phyloP scores from a whole-genome alignment of 2,113 vertebrate genomes.

The Pachyramphus minor region DNA sequence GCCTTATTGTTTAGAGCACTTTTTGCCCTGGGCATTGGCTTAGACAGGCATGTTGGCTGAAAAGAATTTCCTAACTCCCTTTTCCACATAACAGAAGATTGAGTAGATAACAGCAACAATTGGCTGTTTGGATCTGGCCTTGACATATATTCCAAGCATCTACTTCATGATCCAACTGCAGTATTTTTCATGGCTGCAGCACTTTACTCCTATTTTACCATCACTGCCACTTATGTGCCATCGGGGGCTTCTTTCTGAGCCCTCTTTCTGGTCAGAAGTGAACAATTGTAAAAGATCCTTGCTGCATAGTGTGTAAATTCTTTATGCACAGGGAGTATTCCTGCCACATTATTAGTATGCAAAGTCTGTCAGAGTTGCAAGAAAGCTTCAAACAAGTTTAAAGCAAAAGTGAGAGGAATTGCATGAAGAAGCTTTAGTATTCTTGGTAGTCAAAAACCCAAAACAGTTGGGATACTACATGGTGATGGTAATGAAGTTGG shows the following conservation, averaged over 20 bases:
- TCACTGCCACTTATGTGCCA: background rate
- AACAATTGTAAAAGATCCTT: background rate
- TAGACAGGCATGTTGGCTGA: slow-evolving; percentile 16
- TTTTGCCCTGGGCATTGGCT: slow-evolving; percentile 57
- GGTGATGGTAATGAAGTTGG: background rate
- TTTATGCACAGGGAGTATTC: background rate
- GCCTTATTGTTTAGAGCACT: slow-evolving; percentile 37
- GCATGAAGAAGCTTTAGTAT: background rate
- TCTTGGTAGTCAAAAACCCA: background rate
- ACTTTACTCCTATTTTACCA: background rate
- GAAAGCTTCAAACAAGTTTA: background rate
- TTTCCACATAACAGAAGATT: slow-evolving; percentile 39
- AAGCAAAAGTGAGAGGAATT: background rate
- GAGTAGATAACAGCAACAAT: slow-evolving; percentile 54
- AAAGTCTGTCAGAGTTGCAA: background rate
- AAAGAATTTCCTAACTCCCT: slow-evolving; percentile 52
- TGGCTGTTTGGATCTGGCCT: slow-evolving; percentile 37
- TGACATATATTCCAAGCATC: slow-evolving; percentile 16
- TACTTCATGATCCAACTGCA: background rate
- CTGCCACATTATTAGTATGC: background rate
- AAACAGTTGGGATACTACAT: background rate
- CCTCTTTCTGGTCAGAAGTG: background rate
- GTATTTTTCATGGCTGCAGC: background rate
- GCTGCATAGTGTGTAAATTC: background rate
- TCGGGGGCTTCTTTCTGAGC: background rate